Conservation (phyloP, 2,888 invertebrate species). For the Chironomus tentans region DNA sequence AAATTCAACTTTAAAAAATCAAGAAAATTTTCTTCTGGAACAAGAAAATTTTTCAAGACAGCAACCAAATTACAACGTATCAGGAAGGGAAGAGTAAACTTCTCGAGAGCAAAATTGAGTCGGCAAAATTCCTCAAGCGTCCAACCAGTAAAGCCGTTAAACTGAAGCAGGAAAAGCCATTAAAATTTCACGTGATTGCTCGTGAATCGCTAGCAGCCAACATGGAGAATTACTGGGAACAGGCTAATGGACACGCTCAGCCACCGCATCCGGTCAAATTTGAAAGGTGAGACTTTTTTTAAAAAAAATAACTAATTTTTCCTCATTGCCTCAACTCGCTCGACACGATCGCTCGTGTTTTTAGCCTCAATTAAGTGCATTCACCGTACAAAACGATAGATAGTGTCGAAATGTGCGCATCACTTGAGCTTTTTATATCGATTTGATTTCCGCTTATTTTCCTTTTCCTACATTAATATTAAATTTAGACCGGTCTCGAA, state of each 20-base stretch:
- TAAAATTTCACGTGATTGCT: conserved; percentile 22
- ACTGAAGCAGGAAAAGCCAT: conserved; percentile 21
- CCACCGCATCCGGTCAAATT: conserved; percentile 43
- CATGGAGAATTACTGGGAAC: conserved; percentile 42
- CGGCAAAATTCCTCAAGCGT: no score
- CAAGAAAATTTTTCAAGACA: not conserved
- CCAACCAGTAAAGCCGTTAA: not conserved
- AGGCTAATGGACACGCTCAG: conserved; percentile 40
- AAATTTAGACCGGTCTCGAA: no score
- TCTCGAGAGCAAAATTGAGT: no score
- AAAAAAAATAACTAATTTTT: not conserved
- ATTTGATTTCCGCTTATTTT: not conserved
- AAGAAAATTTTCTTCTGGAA: no score
- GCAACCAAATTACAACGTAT: not conserved
- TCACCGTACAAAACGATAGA: not conserved
- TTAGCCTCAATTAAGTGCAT: conserved; percentile 20
- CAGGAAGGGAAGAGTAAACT: no score
- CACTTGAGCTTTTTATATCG: not conserved
- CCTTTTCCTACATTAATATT: no score
- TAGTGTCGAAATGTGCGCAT: not conserved
- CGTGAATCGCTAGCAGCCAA: not conserved
- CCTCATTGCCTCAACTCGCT: no score
- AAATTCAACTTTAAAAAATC: not conserved
- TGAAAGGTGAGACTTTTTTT: conserved; percentile 38
- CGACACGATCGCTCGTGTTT: conserved; percentile 9